Percentiles rank a stretch among this genome's conserved stretches.
phyloP scores from a whole-genome alignment of 92 coral and sea anemone genomes.

The Plumapathes pennacea region DNA sequence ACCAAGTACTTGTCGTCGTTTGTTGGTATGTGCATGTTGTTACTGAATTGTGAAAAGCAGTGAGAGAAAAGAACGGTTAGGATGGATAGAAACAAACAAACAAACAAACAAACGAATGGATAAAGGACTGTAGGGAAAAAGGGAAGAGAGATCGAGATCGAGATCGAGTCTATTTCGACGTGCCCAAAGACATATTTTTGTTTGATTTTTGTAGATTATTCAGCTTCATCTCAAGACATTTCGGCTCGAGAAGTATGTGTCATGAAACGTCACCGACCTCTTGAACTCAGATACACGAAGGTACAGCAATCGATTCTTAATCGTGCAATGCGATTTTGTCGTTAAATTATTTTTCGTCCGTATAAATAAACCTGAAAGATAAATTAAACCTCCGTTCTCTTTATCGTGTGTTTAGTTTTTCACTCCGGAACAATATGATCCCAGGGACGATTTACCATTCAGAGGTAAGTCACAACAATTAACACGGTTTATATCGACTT shows the following conservation, averaged over 20 bases:
- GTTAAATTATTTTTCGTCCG: too few species aligned
- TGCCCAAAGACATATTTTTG: background rate
- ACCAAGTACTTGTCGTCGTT: constrained; percentile 42
- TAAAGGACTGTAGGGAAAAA: too few species aligned
- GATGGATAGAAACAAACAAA: too few species aligned
- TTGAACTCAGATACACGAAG: constrained; percentile 9
- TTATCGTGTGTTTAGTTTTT: constrained; percentile 12
- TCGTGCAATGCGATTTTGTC: too few species aligned
- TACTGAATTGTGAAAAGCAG: background rate
- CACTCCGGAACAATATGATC: constrained; percentile 15
- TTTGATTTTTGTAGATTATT: constrained; percentile 15
- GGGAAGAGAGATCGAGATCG: too few species aligned
- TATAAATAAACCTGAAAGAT: too few species aligned
- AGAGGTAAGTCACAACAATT: too few species aligned
- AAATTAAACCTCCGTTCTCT: too few species aligned
- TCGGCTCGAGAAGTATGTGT: constrained; percentile 5
- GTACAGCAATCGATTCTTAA: background rate
- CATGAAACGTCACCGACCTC: constrained; percentile 14
- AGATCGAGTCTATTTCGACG: background rate
- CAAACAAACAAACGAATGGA: background rate
- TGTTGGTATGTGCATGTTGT: constrained; percentile 19
- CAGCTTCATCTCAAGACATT: constrained; percentile 12
- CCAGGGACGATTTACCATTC: constrained; percentile 20
- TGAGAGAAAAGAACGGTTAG: too few species aligned
- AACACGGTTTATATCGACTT: too few species aligned